Conservation (phyloP, 2,797 vertebrate genomes). For the Eidolon dupreanum region DNA sequence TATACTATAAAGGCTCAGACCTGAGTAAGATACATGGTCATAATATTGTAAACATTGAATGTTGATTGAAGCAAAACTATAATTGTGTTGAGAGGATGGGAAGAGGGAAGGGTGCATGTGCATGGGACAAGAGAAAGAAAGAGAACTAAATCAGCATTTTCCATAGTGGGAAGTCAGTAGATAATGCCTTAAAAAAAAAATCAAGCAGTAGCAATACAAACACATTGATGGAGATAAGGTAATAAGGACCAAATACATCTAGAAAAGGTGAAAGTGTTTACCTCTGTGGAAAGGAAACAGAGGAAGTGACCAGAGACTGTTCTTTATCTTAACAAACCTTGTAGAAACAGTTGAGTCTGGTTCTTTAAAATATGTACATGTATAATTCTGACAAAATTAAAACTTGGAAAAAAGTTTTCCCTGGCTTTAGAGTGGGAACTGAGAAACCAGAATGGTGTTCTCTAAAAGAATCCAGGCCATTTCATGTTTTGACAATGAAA, state of each 20-base stretch:
- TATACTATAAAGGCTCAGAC: neutral
- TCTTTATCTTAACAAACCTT: neutral
- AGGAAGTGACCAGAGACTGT: neutral
- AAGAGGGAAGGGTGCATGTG: neutral
- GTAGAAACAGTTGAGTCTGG: neutral
- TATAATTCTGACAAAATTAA: neutral
- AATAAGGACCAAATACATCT: neutral
- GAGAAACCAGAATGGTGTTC: neutral
- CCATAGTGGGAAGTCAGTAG: neutral
- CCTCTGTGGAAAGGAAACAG: neutral
- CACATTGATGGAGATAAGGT: neutral
- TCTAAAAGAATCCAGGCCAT: neutral
- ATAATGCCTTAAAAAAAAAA: neutral
- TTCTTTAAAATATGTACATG: neutral
- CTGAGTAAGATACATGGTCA: neutral
- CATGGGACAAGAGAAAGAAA: neutral
- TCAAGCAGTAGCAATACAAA: neutral
- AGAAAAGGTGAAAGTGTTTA: neutral
- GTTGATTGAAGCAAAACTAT: neutral
- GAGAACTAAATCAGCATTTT: neutral
- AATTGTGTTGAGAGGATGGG: neutral
- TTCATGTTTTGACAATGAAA: neutral
- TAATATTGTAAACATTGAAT: neutral
- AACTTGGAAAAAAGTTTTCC: neutral
- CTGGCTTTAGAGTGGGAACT: neutral